These are phyloP conservation scores for Rhyacophila brunnea DNA, from an alignment of 1,140 invertebrate species.

Conservation along the genomic window DNA sequence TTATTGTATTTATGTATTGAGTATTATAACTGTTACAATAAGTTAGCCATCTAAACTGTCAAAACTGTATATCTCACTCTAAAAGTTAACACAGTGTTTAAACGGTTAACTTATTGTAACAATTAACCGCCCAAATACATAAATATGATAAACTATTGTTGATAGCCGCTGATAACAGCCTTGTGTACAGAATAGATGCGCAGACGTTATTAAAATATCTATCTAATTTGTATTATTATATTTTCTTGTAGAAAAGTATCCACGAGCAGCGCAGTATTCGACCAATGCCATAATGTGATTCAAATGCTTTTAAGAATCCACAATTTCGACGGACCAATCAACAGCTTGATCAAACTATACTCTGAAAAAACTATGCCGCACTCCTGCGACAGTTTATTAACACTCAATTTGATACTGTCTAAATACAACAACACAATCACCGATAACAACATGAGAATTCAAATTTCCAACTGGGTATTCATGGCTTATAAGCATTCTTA, in stretches of 20 bases:
- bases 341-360: constrained; percentile 25
- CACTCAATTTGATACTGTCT: constrained; percentile 11
- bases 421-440: constrained; percentile 23
- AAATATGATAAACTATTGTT: no score
- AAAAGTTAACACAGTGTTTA: no score
- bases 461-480: constrained; percentile 24
- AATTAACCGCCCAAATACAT: no score
- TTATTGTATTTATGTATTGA: no score
- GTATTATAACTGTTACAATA: no score
- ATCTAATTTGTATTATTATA: constrained; percentile 1
- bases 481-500: neutral
- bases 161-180: no score
- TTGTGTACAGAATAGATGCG: no score
- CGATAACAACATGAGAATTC: constrained; percentile 14
- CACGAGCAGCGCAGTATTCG: constrained; percentile 9
- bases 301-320: constrained; percentile 11
- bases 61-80: no score
- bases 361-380: constrained; percentile 18
- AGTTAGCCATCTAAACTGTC: no score
- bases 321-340: constrained; percentile 12
- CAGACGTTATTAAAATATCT: no score
- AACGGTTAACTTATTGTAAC: no score
- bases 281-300: constrained; percentile 20
- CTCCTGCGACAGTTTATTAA: constrained; percentile 11
- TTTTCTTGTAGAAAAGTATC: constrained; percentile 29